These are phyloP conservation scores for Vidua chalybeata DNA, from an alignment of 2,113 vertebrate genomes.

Conservation along the genomic window DNA sequence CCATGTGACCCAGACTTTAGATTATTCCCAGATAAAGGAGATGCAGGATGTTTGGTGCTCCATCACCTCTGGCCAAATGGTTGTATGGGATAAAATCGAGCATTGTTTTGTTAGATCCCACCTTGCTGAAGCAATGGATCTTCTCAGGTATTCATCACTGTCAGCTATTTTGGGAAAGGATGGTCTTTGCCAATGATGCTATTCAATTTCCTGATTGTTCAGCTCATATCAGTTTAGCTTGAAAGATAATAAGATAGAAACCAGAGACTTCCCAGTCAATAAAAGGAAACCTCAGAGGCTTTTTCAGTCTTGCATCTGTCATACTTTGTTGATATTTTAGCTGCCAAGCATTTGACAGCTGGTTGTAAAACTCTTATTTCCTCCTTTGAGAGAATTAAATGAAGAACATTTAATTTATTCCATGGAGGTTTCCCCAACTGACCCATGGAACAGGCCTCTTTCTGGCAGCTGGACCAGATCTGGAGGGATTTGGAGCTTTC, in stretches of 20 bases:
- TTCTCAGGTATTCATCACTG: slow-evolving; percentile 9
- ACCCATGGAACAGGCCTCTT: not conserved
- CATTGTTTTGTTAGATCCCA: not conserved
- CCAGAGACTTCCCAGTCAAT: slow-evolving; percentile 53
- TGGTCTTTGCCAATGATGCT: not conserved
- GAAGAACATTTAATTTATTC: slow-evolving; percentile 47
- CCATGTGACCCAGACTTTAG: not conserved
- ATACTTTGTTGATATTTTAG: slow-evolving; percentile 51
- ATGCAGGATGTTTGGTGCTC: not conserved
- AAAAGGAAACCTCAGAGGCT: slow-evolving; percentile 52
- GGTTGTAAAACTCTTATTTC: slow-evolving; percentile 34
- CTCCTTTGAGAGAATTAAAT: slow-evolving; percentile 21
- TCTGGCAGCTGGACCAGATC: not conserved
- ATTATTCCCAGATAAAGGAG: not conserved
- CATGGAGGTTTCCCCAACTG: not conserved
- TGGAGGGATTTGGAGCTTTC: not conserved
- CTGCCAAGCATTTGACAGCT: slow-evolving; percentile 59
- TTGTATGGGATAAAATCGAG: not conserved
- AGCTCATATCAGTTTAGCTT: not conserved
- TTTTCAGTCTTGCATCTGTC: slow-evolving; percentile 62
- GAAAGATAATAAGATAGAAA: slow-evolving; percentile 54
- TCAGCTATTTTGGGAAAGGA: not conserved
- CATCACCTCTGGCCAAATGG: not conserved
- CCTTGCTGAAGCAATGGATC: not conserved
- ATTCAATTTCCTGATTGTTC: slow-evolving; percentile 1